Base-by-base conservation (phyloP, 2,888 invertebrate genomes). In the Deroplatys truncata region DNA sequence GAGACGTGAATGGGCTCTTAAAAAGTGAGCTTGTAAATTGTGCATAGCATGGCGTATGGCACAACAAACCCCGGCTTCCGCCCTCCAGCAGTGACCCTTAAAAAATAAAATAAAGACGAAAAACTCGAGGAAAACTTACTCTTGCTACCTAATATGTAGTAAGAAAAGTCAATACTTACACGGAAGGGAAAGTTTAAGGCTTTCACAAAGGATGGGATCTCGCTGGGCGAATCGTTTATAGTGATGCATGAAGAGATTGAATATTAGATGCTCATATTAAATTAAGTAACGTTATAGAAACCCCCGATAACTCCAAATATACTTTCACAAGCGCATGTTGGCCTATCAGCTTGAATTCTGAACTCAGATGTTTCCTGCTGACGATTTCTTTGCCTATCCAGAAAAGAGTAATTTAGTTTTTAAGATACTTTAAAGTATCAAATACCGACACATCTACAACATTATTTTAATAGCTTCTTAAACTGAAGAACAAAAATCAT, bases 1-100 rank as follows among this genome's bases (percentile, higher is more conserved):
- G 72, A 49, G 90, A 90, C 88, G 90, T 90, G 90, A 88, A 90
- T 90, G 88, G 88, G 86, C 84, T 90, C 90, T 88, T 90, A 90
- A 88, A 90, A 88, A 86, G 88, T 85, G 85, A 85, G 86, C 90
- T 88, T 88, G 90, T 88, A 85, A 88, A 90, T 90, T 90, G 90
- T 90, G 90, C 88, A 89, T 89, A 85, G 85, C 87, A 10, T 20
- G 35, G 83, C n/a, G 85, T 83, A 10, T 20, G 35, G 83, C 43
- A 87, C n/a, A 87, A 87, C 87, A 87, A 83, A 87, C 82, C 87
- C 56, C 56, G 56, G 56, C 56, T 83, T 49, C 85, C 31, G 29
- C 87, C 83, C 87, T 35, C 87, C 83, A 29, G n/a, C 83, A 83
- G 87, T 87, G 82, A 87, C 82, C 87, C 87, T 87, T 83, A 83